Percentiles rank a stretch among this genome's conserved stretches.
These are phyloP conservation scores for Spea multiplicata DNA, from an alignment of 2,113 vertebrate species.

Conservation along the genomic window DNA sequence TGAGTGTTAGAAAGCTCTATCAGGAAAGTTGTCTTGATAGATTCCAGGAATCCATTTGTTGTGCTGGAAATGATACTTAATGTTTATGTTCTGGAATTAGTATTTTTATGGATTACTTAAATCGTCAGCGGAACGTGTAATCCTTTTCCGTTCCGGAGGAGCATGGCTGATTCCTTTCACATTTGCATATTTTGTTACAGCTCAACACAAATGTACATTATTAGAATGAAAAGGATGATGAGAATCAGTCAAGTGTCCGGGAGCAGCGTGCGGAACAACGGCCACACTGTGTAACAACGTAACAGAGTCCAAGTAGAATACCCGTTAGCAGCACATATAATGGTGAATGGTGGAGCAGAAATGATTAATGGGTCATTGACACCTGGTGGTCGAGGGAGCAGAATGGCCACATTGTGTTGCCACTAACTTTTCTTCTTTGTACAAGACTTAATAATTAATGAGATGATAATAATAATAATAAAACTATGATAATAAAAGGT, in stretches of 20 bases:
- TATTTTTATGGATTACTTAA: constrained; percentile 37
- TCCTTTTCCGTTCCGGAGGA: neutral
- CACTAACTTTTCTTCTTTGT: too few relatives aligned
- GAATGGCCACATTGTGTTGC: too few relatives aligned
- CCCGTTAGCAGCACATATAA: too few relatives aligned
- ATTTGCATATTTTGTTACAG: constrained; percentile 30
- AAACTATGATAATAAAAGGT: too few relatives aligned
- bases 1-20: too few relatives aligned
- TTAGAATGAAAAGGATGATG: constrained; percentile 2
- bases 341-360: too few relatives aligned
- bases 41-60: neutral
- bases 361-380: too few relatives aligned
- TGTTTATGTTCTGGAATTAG: constrained; percentile 21
- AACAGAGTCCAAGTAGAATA: too few relatives aligned
- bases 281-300: too few relatives aligned
- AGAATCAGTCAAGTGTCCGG: neutral
- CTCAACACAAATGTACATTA: constrained; percentile 3
- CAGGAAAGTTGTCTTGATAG: neutral
- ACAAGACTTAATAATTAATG: too few relatives aligned
- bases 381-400: too few relatives aligned
- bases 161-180: constrained; percentile 1
- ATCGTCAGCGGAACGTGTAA: constrained; percentile 32
- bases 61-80: constrained; percentile 12
- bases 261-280: neutral
- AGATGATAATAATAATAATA: too few relatives aligned